Base-by-base conservation (phyloP, 1,140 invertebrate species). In the Calosoma granatense region DNA sequence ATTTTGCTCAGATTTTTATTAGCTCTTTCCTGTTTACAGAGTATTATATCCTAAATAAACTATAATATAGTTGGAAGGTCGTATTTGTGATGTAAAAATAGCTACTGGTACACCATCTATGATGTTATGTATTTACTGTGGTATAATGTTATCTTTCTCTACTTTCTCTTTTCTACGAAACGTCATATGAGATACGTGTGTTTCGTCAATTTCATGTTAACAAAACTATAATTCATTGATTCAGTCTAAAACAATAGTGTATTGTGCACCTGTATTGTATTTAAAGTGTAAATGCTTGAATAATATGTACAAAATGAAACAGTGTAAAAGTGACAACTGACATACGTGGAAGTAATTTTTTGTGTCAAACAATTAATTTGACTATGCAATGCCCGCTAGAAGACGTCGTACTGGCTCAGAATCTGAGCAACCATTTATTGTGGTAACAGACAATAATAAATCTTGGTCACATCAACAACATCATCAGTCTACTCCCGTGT, bases 311-410 rank as follows among this genome's bases (percentile, higher is more conserved):
- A 36, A 36, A 36, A 36, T 36, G 26, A 36, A 9, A 36, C n/a
- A 36, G 26, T n/a, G 6, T 9, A n/a, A n/a, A n/a, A n/a, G 26
- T 30, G 26, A 30, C 26, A 47, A 17, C 15, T 47, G 41, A 47
- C 41, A 47, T 47, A 47, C 15, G 41, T 47, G 41, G 41, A 47
- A 47, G 3, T 47, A 17, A 12, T 47, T 17, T 47, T 47, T 17
- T 12, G 17, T 12, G 9, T 12, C 4, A 47, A 47, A 47, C 4
- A 11, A 47, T 12, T 53, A 59, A 55, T 43, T 53, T 61, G 64
- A 74, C 60, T 63, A 78, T 78, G 78, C 77, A 72, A 82, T 82
- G 80, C 78, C 75, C 65, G 74, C 80, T 67, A 77, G 80, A 68
- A 79, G 80, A 76, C 76, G 80, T 65, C 76, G 77, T 63, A 75